These are phyloP conservation scores for Nerophis lumbriciformis DNA, from an alignment of 2,113 vertebrate genomes.

Conservation along the genomic window DNA sequence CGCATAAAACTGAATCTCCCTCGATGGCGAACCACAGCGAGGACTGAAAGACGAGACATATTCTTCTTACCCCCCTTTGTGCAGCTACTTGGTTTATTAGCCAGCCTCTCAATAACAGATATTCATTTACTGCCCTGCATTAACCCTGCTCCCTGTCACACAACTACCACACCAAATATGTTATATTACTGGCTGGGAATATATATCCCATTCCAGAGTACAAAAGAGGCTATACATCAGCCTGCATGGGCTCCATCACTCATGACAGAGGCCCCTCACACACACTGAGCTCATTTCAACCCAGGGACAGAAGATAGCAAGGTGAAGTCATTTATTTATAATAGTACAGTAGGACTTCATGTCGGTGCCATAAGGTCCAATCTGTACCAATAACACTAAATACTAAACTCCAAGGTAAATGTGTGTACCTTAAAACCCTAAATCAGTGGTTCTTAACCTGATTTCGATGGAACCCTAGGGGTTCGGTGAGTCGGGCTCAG, in stretches of 20 bases:
- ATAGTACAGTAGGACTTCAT: not conserved
- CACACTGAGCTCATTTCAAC: slow-evolving; percentile 9
- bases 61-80: slow-evolving; percentile 35
- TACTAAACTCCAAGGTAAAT: not conserved
- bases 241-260: slow-evolving; percentile 36
- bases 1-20: slow-evolving; percentile 64
- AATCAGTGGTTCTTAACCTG: too few relatives aligned
- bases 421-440: not conserved
- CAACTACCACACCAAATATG: slow-evolving; percentile 34
- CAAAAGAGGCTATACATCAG: slow-evolving; percentile 34
- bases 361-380: not conserved
- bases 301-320: not conserved
- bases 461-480: too few relatives aligned
- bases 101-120: slow-evolving; percentile 45
- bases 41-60: slow-evolving; percentile 58
- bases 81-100: slow-evolving; percentile 59
- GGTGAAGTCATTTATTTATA: slow-evolving; percentile 22
- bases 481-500: too few relatives aligned
- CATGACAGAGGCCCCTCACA: slow-evolving; percentile 35
- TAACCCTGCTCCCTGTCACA: slow-evolving; percentile 11
- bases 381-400: not conserved
- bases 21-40: slow-evolving; percentile 62
- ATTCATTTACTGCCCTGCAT: slow-evolving; percentile 44
- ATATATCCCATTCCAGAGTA: slow-evolving; percentile 46
- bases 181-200: slow-evolving; percentile 59